Base-by-base conservation (phyloP, 1,140 invertebrate genomes). In the Drosophila neocordata region DNA sequence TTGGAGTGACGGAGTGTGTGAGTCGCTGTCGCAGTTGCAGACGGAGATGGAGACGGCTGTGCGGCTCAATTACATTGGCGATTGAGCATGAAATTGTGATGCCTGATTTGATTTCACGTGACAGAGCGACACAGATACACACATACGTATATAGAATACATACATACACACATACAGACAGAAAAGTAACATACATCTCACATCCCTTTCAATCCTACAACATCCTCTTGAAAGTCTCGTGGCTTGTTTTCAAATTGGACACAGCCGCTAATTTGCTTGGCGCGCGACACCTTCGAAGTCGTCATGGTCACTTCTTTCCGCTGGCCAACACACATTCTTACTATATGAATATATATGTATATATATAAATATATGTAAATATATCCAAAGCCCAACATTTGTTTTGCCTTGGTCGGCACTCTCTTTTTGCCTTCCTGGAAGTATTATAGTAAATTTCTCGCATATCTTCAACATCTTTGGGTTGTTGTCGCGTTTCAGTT, bases 51-150 rank as follows among this genome's bases (percentile, higher is more conserved):
- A 57, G 75, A 83, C 84, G 83, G 83, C 83, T 88, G 84, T 83
- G 84, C 70, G 84, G 77, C 79, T 89, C 84, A 89, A 89, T 89
- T 89, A 79, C 85, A 72, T 59, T 69, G 53, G 37, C 80, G 77
- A 89, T 89, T 89, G 84, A 78, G 79, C 84, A 71, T 89, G 66
- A 89, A 89, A 89, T 89, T 81, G 84, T 89, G 66, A 89, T 84
- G 84, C 84, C 69, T 89, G 85, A 89, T 89, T 89, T 89, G 77
- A 89, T 84, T 89, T 89, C 80, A 89, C 76, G 76, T 79, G 84
- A 83, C 83, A 87, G 72, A 63, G 73, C 70, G 69, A 72, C 70
- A 51, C 31, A 64, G 48, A 61, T 69, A 63, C 63, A 67, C 41
- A 73, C 44, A 18, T 7, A 55, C 34, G 53, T 15, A 15, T n/a